phyloP scores from a whole-genome alignment of 2,113 vertebrate genomes.

The Sporophila hypoxantha region DNA sequence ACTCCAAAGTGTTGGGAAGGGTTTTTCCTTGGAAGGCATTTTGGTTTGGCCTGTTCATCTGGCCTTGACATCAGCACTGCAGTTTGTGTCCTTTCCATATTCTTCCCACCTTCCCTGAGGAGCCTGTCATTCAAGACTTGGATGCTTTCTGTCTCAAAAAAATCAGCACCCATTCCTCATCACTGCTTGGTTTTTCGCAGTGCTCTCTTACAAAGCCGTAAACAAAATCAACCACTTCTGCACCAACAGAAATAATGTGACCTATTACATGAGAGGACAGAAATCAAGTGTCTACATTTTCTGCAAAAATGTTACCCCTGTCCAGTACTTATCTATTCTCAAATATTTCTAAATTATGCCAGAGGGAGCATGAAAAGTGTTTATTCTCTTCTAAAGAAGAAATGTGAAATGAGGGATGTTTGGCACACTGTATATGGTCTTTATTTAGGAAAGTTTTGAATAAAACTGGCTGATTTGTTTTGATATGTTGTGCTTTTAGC shows the following conservation, averaged over 20 bases:
- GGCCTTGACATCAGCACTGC: not conserved
- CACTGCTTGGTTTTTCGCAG: not conserved
- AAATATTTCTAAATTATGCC: not conserved
- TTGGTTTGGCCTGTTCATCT: not conserved
- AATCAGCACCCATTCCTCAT: not conserved
- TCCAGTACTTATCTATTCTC: not conserved
- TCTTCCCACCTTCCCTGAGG: not conserved
- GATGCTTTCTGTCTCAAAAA: not conserved
- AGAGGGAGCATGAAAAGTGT: not conserved
- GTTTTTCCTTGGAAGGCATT: not conserved
- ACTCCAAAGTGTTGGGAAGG: not conserved
- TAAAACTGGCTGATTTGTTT: not conserved
- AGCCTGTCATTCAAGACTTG: not conserved
- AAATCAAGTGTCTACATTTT: not conserved
- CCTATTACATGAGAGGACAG: not conserved
- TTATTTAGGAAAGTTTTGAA: not conserved
- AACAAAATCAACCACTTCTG: not conserved
- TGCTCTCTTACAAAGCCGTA: not conserved
- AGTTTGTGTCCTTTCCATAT: not conserved
- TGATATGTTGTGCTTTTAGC: not conserved
- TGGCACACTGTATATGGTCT: not conserved
- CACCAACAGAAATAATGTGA: not conserved
- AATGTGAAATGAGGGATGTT: not conserved
- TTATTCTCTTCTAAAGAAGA: not conserved
- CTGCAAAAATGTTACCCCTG: not conserved